These are phyloP conservation scores for Eretmochelys imbricata DNA, from an alignment of 2,113 vertebrate species.

Conservation along the genomic window DNA sequence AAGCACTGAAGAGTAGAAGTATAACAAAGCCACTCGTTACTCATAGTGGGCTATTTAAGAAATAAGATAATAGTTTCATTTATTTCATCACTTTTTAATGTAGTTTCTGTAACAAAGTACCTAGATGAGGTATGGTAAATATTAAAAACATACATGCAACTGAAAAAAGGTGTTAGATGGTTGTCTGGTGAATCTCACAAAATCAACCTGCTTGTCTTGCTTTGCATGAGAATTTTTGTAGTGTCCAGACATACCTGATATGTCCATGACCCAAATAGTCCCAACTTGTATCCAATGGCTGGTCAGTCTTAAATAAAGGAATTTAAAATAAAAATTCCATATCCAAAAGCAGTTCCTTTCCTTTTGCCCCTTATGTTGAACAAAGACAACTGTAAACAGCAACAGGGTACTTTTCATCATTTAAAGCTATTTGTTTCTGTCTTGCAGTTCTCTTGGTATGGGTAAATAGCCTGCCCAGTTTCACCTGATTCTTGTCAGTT, in stretches of 20 bases:
- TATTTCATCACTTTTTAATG: background rate
- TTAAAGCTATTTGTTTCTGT: background rate
- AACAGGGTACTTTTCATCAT: background rate
- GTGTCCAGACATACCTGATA: background rate
- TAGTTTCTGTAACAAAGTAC: background rate
- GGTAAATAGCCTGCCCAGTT: background rate
- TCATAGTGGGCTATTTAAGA: background rate
- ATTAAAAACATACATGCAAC: constrained; percentile 20
- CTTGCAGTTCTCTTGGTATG: background rate
- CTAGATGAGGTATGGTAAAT: background rate
- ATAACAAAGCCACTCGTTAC: background rate
- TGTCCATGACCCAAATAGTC: background rate
- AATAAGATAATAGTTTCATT: background rate
- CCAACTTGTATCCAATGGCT: background rate
- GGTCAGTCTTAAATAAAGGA: background rate
- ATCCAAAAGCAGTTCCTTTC: background rate
- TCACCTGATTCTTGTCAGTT: background rate
- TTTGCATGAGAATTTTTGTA: background rate
- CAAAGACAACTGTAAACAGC: background rate
- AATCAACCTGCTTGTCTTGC: background rate
- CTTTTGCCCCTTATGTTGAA: background rate
- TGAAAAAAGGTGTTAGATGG: background rate
- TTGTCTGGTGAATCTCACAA: too few species aligned
- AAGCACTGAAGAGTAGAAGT: background rate
- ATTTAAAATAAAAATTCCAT: background rate